phyloP scores from a whole-genome alignment of 1,140 invertebrate genomes.

The Gryllus bimaculatus region DNA sequence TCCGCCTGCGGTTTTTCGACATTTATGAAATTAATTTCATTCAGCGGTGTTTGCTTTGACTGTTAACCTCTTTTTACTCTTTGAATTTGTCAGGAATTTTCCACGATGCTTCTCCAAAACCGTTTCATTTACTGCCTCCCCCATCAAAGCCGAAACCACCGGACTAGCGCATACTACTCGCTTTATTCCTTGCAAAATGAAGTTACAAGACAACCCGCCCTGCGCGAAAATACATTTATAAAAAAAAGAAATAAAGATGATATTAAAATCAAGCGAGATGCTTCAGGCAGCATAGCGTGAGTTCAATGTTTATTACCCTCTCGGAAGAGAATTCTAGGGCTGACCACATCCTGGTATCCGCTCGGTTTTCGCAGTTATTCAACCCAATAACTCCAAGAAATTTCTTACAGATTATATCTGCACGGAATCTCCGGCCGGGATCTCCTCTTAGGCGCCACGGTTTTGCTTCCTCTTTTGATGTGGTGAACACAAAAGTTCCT shows the following conservation, averaged over 20 bases:
- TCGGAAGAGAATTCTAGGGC: background rate
- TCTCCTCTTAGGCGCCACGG: background rate
- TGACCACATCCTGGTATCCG: background rate
- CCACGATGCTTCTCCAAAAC: background rate
- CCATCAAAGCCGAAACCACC: background rate
- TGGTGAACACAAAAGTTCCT: background rate
- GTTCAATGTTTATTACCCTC: too few species aligned
- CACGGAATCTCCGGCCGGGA: background rate
- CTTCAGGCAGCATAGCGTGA: too few species aligned
- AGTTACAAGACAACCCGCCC: conserved; percentile 4
- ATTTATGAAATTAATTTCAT: background rate
- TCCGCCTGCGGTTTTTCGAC: background rate
- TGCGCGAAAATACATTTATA: conserved; percentile 5
- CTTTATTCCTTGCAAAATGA: background rate
- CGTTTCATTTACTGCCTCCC: background rate
- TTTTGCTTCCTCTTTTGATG: background rate
- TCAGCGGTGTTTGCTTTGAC: background rate
- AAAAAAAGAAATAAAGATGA: background rate
- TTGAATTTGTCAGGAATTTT: background rate
- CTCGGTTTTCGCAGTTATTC: background rate
- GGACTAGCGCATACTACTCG: background rate
- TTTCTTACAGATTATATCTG: conserved; percentile 2
- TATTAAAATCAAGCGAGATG: background rate
- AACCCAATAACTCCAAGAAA: background rate
- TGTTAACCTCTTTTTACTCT: background rate